phyloP scores from a whole-genome alignment of 1,140 invertebrate genomes.

The Drosophila busckii region DNA sequence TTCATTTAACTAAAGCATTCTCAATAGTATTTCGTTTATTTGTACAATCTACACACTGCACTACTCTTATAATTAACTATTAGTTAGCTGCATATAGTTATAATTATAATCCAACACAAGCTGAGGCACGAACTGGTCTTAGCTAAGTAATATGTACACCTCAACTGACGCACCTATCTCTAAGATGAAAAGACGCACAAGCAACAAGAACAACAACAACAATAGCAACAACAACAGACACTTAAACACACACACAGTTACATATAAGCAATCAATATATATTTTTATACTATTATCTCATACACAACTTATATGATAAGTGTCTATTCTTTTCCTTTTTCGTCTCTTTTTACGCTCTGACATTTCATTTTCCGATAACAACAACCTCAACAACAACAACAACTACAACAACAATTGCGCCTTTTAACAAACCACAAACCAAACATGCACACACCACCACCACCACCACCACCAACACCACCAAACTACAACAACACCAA shows the following conservation, averaged over 20 bases:
- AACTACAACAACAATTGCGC: conserved; percentile 56
- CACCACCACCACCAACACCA: conserved; percentile 26
- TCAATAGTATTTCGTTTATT: conserved; percentile 22
- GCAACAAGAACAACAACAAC: neutral
- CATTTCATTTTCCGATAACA: conserved; percentile 69
- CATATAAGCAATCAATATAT: conserved; percentile 60
- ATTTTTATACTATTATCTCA: conserved; percentile 58
- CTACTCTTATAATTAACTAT: neutral
- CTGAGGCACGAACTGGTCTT: conserved; percentile 8
- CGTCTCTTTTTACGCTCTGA: conserved; percentile 76
- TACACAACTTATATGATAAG: conserved; percentile 77
- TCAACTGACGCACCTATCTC: conserved; percentile 50
- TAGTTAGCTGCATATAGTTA: conserved; percentile 10
- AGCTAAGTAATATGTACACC: no score
- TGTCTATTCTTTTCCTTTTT: conserved; percentile 76
- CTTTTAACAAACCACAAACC: conserved; percentile 26
- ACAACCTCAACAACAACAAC: conserved; percentile 27
- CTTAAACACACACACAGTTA: conserved; percentile 26
- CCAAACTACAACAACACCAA: conserved; percentile 3
- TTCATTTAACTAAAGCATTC: conserved; percentile 3
- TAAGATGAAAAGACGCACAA: conserved; percentile 7
- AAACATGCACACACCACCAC: conserved; percentile 34
- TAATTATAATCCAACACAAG: conserved; percentile 12
- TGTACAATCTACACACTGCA: neutral
- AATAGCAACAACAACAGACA: conserved; percentile 17